Percentiles rank a stretch among this genome's conserved stretches.
Conservation (phyloP, 2,888 invertebrate species). For the Stomorhina lunata region DNA sequence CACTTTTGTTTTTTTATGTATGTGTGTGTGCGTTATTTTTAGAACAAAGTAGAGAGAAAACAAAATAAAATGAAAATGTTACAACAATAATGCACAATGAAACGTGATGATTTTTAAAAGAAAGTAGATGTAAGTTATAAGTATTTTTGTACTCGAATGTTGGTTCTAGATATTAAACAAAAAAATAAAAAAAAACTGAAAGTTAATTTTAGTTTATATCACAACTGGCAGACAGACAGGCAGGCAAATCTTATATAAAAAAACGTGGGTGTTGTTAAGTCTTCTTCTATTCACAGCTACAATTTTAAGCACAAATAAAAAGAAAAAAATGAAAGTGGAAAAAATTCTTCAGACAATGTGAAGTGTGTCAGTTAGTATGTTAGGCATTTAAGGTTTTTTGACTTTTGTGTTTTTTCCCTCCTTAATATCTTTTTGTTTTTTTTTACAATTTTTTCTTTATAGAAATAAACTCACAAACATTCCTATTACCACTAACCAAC, state of each 20-base stretch:
- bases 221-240: background rate
- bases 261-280: background rate
- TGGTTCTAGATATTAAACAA: background rate
- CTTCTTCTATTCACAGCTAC: background rate
- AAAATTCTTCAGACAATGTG: conserved; percentile 5
- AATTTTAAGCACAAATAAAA: background rate
- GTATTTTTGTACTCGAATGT: background rate
- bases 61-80: conserved; percentile 20
- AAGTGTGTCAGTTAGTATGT: conserved; percentile 39
- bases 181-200: conserved; percentile 12
- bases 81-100: conserved; percentile 4
- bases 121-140: background rate
- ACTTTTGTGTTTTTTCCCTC: background rate
- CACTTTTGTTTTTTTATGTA: conserved; percentile 83
- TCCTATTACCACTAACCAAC: too few species aligned
- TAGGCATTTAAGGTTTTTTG: conserved; percentile 36
- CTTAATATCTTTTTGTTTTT: background rate
- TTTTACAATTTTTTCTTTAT: background rate
- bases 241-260: background rate
- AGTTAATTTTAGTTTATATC: conserved; percentile 25
- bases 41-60: conserved; percentile 15
- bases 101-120: conserved; percentile 29
- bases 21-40: too few species aligned
- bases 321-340: background rate
- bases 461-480: background rate